Evolutionary conservation across 2,797 vertebrate species (phyloP).

Genomic region (Fistularia tabacaria): DNA sequence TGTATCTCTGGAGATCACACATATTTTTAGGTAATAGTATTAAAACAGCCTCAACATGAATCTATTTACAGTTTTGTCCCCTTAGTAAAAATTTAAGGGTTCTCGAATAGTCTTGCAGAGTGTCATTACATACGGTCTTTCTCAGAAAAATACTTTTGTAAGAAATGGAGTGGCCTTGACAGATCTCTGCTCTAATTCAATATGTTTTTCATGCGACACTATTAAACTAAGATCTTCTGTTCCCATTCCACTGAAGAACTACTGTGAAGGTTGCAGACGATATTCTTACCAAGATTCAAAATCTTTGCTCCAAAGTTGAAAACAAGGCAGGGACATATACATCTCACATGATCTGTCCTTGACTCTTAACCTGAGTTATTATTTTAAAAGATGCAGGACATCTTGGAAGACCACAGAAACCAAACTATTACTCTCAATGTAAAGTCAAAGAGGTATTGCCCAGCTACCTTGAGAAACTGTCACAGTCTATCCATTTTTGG

Average conservation of each 20-base stretch:
- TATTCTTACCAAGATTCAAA: constrained; percentile 50
- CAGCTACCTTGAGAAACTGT: constrained; percentile 20
- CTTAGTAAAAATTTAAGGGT: constrained; percentile 8
- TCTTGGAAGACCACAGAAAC: constrained; percentile 25
- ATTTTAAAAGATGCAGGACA: constrained; percentile 37
- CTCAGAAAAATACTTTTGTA: constrained; percentile 22
- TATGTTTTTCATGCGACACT: constrained; percentile 30
- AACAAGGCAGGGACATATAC: constrained; percentile 32
- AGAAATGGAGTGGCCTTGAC: constrained; percentile 42
- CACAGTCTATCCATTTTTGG: constrained; percentile 22
- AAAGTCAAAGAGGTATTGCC: constrained; percentile 18
- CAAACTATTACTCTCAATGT: constrained; percentile 18
- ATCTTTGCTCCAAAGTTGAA: constrained; percentile 30
- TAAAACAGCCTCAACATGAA: neutral
- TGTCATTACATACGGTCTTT: constrained; percentile 17
- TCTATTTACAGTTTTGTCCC: neutral
- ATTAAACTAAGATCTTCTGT: constrained; percentile 40
- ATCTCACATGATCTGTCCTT: constrained; percentile 44
- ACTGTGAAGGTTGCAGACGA: constrained; percentile 37
- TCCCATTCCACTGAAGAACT: constrained; percentile 18
- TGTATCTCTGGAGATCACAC: neutral
- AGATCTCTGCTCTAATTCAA: constrained; percentile 26
- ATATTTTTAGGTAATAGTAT: neutral
- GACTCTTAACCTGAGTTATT: constrained; percentile 40
- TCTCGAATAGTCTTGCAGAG: constrained; percentile 1